Evolutionary conservation across 2,888 invertebrate genomes (phyloP).

Genomic region (Hymenopus coronatus): DNA sequence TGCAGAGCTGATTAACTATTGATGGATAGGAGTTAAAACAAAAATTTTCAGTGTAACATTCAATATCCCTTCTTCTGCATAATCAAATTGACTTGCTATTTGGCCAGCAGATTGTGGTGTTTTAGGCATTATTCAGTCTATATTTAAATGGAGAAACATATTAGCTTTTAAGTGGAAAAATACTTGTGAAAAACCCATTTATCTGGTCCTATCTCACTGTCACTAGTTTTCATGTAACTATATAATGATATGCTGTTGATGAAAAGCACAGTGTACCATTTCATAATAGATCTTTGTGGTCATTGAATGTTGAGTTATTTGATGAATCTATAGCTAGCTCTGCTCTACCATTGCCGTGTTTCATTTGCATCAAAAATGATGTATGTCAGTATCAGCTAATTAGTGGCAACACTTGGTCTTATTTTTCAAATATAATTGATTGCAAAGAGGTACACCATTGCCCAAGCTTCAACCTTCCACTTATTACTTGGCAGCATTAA

Average conservation of each 20-base stretch:
- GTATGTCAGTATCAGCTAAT: not conserved
- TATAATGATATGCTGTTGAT: not conserved
- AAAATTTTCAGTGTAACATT: not conserved
- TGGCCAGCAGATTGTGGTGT: constrained; percentile 13
- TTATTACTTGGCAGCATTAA: not conserved
- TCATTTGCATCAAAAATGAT: not conserved
- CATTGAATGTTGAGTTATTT: constrained; percentile 20
- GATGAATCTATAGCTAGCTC: constrained; percentile 9
- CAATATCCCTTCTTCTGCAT: not conserved
- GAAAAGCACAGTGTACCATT: constrained; percentile 9
- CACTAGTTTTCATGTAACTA: constrained; percentile 10
- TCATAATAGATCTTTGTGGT: constrained; percentile 17
- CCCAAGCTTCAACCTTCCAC: not conserved
- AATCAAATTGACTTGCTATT: not conserved
- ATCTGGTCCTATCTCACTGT: not conserved
- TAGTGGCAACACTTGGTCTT: not conserved
- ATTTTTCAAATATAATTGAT: not conserved
- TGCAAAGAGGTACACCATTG: not conserved
- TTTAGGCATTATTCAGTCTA: not conserved
- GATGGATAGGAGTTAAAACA: not conserved
- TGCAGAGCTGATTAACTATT: not conserved
- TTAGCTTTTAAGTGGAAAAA: constrained; percentile 1
- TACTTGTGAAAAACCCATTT: not conserved
- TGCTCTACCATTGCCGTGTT: not conserved
- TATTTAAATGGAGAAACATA: constrained; percentile 2